Percentiles rank a stretch among this genome's conserved stretches.
Evolutionary conservation across 2,888 invertebrate genomes (phyloP).

Genomic region (Archips crataeganus): DNA sequence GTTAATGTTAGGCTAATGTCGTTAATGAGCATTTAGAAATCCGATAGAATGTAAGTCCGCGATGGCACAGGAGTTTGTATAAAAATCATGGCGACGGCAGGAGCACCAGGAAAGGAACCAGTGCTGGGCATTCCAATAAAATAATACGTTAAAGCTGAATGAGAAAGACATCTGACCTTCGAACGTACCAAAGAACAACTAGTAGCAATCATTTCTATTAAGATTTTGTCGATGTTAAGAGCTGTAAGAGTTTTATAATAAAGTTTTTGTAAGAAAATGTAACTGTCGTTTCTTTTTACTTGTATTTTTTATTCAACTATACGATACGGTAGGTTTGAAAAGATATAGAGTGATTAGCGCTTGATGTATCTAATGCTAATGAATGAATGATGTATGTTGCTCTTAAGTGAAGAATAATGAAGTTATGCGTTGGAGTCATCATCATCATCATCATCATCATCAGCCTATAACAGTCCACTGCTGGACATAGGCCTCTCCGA

Average conservation of each 20-base stretch:
- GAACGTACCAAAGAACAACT: slow-evolving; percentile 50
- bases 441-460: no score
- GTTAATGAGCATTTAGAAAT: slow-evolving; percentile 76
- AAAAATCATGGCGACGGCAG: slow-evolving; percentile 41
- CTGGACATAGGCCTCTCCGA: no score
- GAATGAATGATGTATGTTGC: no score
- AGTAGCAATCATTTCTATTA: slow-evolving; percentile 57
- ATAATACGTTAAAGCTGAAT: slow-evolving; percentile 50
- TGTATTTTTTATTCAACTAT: no score
- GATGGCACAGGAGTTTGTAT: slow-evolving; percentile 48
- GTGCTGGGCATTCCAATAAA: slow-evolving; percentile 81
- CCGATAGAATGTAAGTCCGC: slow-evolving; percentile 51
- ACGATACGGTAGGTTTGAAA: no score
- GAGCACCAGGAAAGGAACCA: slow-evolving; percentile 47
- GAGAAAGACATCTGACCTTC: slow-evolving; percentile 71
- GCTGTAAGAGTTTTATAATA: slow-evolving; percentile 76
- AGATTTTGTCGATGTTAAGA: slow-evolving; percentile 69
- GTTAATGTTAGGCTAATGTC: slow-evolving; percentile 67
- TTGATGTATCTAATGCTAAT: no score
- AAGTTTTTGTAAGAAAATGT: slow-evolving; percentile 59
- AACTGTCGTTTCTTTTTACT: slow-evolving; percentile 11
- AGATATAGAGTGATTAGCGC: no score
- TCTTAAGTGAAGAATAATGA: no score
- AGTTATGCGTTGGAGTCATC: no score
- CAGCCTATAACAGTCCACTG: no score